Base-by-base conservation (phyloP, 2,888 invertebrate genomes). In the Druceiella hillmani region DNA sequence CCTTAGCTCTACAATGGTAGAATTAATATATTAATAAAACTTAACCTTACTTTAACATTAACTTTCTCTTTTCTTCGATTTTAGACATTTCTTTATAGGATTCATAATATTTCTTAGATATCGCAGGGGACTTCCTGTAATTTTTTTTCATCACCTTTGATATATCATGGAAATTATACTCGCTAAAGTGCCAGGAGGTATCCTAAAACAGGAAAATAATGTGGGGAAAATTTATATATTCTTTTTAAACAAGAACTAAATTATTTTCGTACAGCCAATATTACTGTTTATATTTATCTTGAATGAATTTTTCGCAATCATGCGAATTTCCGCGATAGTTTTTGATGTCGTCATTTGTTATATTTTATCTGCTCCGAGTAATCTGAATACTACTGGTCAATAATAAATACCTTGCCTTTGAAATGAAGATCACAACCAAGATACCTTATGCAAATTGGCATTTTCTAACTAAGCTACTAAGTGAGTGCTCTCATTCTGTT, bases 101-200 rank as follows among this genome's bases (percentile, higher is more conserved):
- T 36, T 70, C 63, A 51, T 74, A 74, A 46, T 79, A 74, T 53
- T 68, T 66, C 44, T 67, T 70, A 13, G 74, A 75, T 39, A 71
- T 70, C 5, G 68, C 63, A 33, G 78, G 76, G 20, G 78, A 73
- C 50, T 75, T 78, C 45, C 71, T 62, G 53, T 82, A 79, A 41
- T 68, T 76, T 7, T 63, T 61, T 55, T 80, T 84, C 73, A 81
- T 78, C n/a, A 71, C 50, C 76, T 70, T 54, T 79, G 78, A 29
- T 81, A 71, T 50, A 84, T 75, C 28, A 77, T 65, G 15, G 78
- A 76, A 39, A 85, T 57, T 49, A 89, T 86, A 55, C 87, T 85
- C 36, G 78, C 78, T 22, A 88, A 52, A 1, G 86, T 81, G 34
- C 71, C 61, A 28, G 69, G 56, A 31, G 76, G 70, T 36, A 83